These are phyloP conservation scores for Camelus dromedarius DNA, from an alignment of 2,113 vertebrate species.

Conservation along the genomic window DNA sequence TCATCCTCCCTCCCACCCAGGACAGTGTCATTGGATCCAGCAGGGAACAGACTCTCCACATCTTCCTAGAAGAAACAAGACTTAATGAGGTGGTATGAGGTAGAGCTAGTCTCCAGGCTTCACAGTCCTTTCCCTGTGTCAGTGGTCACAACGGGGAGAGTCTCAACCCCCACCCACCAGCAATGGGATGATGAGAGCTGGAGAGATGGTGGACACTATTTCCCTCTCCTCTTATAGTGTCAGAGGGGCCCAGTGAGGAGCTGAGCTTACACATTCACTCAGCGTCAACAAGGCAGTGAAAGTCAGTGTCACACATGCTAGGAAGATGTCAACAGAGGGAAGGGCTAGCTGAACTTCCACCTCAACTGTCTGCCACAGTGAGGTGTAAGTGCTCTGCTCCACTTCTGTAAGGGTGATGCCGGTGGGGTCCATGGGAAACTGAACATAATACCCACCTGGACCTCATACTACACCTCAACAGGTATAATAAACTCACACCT, in stretches of 20 bases:
- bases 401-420: not conserved
- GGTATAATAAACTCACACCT: not conserved
- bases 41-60: not conserved
- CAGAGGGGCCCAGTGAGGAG: not conserved
- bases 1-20: not conserved
- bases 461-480: not conserved
- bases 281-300: not conserved
- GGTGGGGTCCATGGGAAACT: not conserved
- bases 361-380: not conserved
- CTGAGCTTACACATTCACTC: not conserved
- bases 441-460: not conserved
- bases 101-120: not conserved
- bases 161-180: not conserved
- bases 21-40: not conserved
- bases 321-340: not conserved
- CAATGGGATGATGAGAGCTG: not conserved
- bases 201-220: not conserved
- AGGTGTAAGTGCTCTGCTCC: not conserved
- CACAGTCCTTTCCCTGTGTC: not conserved
- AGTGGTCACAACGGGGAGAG: not conserved
- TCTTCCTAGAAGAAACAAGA: not conserved
- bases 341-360: not conserved
- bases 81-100: not conserved
- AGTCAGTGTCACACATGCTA: not conserved
- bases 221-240: not conserved